Conservation (phyloP, 2,888 invertebrate species). For the Antheraea yamamai region DNA sequence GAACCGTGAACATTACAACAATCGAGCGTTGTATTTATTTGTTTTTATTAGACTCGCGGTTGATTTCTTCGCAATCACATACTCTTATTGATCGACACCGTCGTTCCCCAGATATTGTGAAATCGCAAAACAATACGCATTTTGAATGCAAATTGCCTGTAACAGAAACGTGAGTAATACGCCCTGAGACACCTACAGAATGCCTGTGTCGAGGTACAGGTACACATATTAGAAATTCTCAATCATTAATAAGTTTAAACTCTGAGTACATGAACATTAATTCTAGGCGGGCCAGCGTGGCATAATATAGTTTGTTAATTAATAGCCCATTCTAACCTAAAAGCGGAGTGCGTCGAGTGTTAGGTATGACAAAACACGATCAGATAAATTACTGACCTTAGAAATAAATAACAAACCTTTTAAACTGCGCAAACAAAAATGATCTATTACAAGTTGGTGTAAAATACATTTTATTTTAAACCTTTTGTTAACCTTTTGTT, state of each 20-base stretch:
- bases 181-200: conserved; percentile 44
- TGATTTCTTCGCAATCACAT: conserved; percentile 33
- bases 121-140: conserved; percentile 53
- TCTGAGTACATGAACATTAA: not conserved
- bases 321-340: conserved; percentile 6
- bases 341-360: not conserved
- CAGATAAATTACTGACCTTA: conserved; percentile 1
- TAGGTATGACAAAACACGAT: not conserved
- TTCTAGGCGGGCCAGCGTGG: not conserved
- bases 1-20: not conserved
- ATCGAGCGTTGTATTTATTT: not conserved
- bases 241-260: conserved; percentile 39
- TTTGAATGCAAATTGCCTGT: conserved; percentile 59
- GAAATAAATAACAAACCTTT: conserved; percentile 3
- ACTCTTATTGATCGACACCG: conserved; percentile 38
- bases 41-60: conserved; percentile 18
- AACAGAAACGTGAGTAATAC: conserved; percentile 41
- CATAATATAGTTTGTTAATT: conserved; percentile 14
- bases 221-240: conserved; percentile 33
- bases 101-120: conserved; percentile 49
- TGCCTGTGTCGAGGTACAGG: conserved; percentile 21
- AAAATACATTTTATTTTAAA: not conserved
- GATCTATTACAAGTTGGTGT: not conserved
- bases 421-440: not conserved
- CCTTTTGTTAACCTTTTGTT: not conserved